Percentiles rank a stretch among this genome's conserved stretches.
phyloP scores from a whole-genome alignment of 2,888 invertebrate species.

The Morinoia aosen region DNA sequence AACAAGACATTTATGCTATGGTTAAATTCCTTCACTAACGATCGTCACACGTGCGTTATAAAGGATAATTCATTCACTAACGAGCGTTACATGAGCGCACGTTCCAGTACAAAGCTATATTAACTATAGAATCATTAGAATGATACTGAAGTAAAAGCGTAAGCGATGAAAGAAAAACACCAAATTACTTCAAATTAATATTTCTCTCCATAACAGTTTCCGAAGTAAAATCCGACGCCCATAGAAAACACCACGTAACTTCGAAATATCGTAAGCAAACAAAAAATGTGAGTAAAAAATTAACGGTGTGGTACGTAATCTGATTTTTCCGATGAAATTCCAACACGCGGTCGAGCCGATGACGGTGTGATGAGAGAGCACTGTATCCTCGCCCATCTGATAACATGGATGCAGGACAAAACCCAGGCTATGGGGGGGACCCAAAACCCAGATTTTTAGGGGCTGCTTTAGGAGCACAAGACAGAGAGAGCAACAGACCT shows the following conservation, averaged over 20 bases:
- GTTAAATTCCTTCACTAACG: too few species aligned
- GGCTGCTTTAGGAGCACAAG: neutral
- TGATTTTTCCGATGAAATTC: neutral
- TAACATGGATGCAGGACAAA: slow-evolving; percentile 4
- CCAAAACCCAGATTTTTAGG: neutral
- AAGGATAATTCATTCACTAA: too few species aligned
- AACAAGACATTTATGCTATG: too few species aligned
- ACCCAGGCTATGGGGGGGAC: neutral
- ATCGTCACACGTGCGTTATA: too few species aligned
- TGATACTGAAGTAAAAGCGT: neutral
- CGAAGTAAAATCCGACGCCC: too few species aligned
- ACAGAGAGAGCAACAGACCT: too few species aligned
- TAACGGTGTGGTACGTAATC: neutral
- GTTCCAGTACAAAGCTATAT: too few species aligned
- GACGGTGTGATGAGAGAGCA: neutral
- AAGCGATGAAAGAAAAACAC: neutral
- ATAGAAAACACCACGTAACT: neutral
- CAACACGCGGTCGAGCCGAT: neutral
- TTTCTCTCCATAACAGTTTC: too few species aligned
- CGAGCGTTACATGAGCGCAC: too few species aligned
- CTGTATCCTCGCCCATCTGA: neutral
- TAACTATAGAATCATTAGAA: too few species aligned
- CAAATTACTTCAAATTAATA: neutral
- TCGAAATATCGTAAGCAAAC: neutral
- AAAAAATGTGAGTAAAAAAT: neutral